Percentiles rank a stretch among this genome's conserved stretches.
Evolutionary conservation across 1,140 invertebrate genomes (phyloP).

Genomic region (Drosophila nasuta): DNA sequence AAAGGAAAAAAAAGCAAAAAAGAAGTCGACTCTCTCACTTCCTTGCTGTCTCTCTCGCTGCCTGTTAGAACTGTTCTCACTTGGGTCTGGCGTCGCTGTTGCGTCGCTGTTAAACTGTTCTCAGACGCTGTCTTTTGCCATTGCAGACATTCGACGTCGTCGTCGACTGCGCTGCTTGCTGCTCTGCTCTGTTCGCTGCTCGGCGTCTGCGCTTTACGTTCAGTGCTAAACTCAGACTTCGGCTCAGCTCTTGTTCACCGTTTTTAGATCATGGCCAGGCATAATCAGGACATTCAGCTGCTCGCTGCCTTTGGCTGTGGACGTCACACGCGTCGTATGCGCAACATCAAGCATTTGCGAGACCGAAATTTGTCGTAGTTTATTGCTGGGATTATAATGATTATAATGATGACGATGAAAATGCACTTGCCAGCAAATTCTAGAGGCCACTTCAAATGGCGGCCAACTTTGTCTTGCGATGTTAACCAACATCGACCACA

Average conservation of each 20-base stretch:
- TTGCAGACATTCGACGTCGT: constrained; percentile 5
- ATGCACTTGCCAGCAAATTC: constrained; percentile 71
- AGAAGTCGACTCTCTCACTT: constrained; percentile 9
- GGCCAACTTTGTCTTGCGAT: constrained; percentile 44
- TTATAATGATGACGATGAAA: constrained; percentile 57
- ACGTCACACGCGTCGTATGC: constrained; percentile 46
- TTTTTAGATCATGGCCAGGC: constrained; percentile 46
- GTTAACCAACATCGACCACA: background rate
- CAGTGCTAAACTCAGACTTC: constrained; percentile 26
- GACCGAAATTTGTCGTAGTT: constrained; percentile 28
- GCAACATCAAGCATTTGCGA: constrained; percentile 6
- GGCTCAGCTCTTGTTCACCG: background rate
- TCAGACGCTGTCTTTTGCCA: constrained; percentile 3
- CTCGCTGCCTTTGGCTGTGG: constrained; percentile 32
- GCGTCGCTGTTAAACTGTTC: constrained; percentile 48
- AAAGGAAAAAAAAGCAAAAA: background rate
- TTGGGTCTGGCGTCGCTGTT: constrained; percentile 44
- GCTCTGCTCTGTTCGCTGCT: constrained; percentile 38
- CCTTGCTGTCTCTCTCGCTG: background rate
- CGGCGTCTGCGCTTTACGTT: constrained; percentile 55
- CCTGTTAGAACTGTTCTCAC: constrained; percentile 37
- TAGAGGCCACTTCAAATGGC: constrained; percentile 35
- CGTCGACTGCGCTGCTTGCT: constrained; percentile 19
- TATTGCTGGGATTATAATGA: constrained; percentile 45
- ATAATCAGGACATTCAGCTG: constrained; percentile 59